Percentiles rank a stretch among this genome's conserved stretches.
Conservation (phyloP, 2,113 vertebrate species). For the Entomyzon cyanotis region DNA sequence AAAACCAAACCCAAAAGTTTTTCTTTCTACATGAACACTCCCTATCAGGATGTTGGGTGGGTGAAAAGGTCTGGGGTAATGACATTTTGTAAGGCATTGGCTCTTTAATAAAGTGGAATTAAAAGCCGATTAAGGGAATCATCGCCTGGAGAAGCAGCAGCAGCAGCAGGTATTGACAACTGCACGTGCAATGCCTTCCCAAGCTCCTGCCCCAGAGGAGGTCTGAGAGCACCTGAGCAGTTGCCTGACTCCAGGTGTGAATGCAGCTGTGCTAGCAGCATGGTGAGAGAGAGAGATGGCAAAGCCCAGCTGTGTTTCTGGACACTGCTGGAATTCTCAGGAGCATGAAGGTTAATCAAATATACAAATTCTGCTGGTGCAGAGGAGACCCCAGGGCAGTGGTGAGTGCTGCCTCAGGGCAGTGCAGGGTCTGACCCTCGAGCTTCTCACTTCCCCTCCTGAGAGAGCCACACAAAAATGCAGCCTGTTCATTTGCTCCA, state of each 20-base stretch:
- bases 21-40: background rate
- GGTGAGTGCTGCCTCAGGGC: background rate
- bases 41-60: background rate
- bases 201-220: background rate
- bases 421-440: background rate
- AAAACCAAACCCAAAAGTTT: accelerated
- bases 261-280: background rate
- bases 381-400: background rate
- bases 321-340: background rate
- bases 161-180: background rate
- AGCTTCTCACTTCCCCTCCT: background rate
- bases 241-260: background rate
- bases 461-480: background rate
- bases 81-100: background rate
- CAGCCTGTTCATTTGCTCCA: background rate
- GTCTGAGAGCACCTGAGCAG: background rate
- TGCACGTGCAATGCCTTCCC: background rate
- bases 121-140: background rate
- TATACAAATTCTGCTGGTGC: background rate
- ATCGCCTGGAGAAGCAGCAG: background rate
- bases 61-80: background rate
- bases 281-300: no score
- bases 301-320: background rate
- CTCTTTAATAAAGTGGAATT: background rate
- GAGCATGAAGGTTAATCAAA: background rate